Evolutionary conservation across 1,140 invertebrate species (phyloP).

Genomic region (Drosophila leontia): DNA sequence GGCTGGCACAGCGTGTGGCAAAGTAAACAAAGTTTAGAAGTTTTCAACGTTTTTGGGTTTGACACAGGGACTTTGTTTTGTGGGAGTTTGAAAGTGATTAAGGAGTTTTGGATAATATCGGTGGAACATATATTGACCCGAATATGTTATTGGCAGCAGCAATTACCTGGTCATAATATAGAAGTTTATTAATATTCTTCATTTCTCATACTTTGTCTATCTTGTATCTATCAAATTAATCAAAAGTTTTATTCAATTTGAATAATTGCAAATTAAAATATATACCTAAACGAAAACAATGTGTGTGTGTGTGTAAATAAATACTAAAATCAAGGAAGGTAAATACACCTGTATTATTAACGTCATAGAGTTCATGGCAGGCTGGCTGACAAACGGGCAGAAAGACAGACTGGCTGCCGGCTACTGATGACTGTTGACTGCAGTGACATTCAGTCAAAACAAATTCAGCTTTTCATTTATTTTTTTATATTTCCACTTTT

Average conservation of each 20-base stretch:
- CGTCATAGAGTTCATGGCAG: slow-evolving; percentile 30
- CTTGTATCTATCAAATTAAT: too few relatives aligned
- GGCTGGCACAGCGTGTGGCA: slow-evolving; percentile 29
- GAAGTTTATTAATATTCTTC: not conserved
- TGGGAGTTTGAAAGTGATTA: slow-evolving; percentile 8
- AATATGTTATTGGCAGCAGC: not conserved
- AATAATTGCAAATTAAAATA: slow-evolving; percentile 9
- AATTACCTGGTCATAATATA: not conserved
- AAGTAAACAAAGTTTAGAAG: slow-evolving; percentile 53
- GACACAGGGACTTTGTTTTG: slow-evolving; percentile 7
- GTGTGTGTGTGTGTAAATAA: slow-evolving; percentile 11
- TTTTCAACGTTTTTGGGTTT: slow-evolving; percentile 41
- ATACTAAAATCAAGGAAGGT: slow-evolving; percentile 26
- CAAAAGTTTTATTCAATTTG: too few relatives aligned
- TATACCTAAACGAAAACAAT: not conserved
- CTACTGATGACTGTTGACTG: slow-evolving; percentile 41
- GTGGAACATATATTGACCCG: not conserved
- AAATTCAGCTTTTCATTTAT: slow-evolving; percentile 48
- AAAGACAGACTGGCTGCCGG: slow-evolving; percentile 12
- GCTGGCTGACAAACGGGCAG: slow-evolving; percentile 8
- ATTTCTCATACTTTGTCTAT: not conserved
- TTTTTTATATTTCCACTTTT: slow-evolving; percentile 25
- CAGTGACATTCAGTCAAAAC: slow-evolving; percentile 69
- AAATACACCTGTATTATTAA: slow-evolving; percentile 39
- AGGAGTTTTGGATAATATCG: slow-evolving; percentile 5